Evolutionary conservation across 2,113 vertebrate species (phyloP), one percentile per base, ranked within the genome.

Genomic region (Laticauda colubrina): DNA sequence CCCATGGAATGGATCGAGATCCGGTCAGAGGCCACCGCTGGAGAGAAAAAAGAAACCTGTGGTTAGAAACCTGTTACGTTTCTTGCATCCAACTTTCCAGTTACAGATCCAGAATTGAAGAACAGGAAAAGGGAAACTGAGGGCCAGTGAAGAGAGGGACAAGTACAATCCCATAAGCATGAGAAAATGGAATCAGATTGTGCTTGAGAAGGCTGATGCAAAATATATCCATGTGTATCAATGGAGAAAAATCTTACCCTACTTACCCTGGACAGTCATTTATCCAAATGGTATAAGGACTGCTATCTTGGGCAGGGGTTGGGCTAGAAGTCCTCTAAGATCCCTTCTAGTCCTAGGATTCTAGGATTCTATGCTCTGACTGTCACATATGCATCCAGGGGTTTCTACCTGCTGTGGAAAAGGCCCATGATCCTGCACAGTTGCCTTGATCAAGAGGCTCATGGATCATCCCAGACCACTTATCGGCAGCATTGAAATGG

Each of bases 1-100:
- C 99, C 99, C 99, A 99, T 98, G n/a, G 99, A 99, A 93, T 99
- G 99, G 97, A 99, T 99, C 87, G 99, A 98, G 96, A 99, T 99
- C 18, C 99, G 97, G 96, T 99, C 99, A 0, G 99, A 99, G 21
- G 99, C 99, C 88, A 99, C 99, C 1, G 98, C 99, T 99, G 93
- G 29, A 39, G 59, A 54, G 0, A 2, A 87, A 54, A 56, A 1
- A 0, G 18, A 48, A 2, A 2, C 0, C 3, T 15, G 87, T 64
- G 91, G 61, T 23, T 3, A 51, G 14, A 0, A 48, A 23, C 1
- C 54, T 69, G 86, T n/a, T 26, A 23, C 34, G 45, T 2, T 39
- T 26, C 86, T 14, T 26, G n/a, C 45, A 34, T 29, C 26, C 6
- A 29, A 45, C 9, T 57, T 12, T 43, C 53, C 23, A 6, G 3